Base-by-base conservation (phyloP, 64 coral and sea anemone genomes). In the Montipora cactus region DNA sequence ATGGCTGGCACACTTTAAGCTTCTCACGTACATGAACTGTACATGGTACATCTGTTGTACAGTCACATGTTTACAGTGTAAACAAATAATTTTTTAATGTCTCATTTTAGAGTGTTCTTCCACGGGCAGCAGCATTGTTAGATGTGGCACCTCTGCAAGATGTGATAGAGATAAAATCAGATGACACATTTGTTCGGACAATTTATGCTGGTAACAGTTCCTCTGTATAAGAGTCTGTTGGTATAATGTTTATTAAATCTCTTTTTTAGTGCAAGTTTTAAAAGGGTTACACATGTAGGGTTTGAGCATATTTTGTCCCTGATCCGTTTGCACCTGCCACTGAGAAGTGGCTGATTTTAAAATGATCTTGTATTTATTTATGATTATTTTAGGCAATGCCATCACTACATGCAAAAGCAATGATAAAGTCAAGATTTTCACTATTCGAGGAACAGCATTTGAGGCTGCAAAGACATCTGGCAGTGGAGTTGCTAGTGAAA, bases 141-240 rank as follows among this genome's bases (percentile, higher is more conserved):
- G 97, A 99, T 87, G 97, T 99, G 50, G 95, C 94, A 14, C 92
- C 95, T n/a, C 82, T 99, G n/a, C 96, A 95, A 69, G 97, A 99
- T 90, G 92, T 99, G 12, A 99, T 81, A 94, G 97, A 92, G 71
- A 81, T 99, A 23, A 78, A 96, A 75, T 96, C 97, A 67, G 97
- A 99, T 47, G 97, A 99, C 76, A 99, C 97, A 0, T 99, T 99
- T 94, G 97, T 99, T 6, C 87, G 97, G 18, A 96, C 95, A 79
- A 99, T 99, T 77, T 99, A 99, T 92, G 97, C 97, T 71, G 97
- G 97, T 99, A 82, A 55, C 11, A 12, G 61, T 64, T 64, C 4
- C 61, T 48, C 19, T 11, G 19, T 23, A 6, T 79, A 23, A n/a
- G 1, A 2, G 44, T 48, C 5, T 46, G 18, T 59, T 64, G 45